These are phyloP conservation scores for Chionis minor DNA, from an alignment of 2,113 vertebrate genomes.

Conservation along the genomic window DNA sequence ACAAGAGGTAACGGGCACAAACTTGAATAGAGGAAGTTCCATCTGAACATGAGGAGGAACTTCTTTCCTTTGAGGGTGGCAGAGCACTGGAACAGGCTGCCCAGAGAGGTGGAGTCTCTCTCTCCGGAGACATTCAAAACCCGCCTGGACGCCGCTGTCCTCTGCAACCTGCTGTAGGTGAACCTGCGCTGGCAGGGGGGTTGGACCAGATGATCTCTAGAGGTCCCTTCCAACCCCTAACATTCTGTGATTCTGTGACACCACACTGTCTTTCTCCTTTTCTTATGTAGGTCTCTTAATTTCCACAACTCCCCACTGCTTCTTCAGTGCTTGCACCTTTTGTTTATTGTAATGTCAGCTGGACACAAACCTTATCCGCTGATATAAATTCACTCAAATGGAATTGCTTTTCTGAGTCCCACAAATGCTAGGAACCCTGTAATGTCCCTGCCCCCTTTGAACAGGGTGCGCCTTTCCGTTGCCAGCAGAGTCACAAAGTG, in stretches of 20 bases:
- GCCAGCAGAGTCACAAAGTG: not conserved
- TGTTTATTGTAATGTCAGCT: not conserved
- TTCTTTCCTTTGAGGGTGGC: too few relatives aligned
- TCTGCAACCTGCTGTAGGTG: too few relatives aligned
- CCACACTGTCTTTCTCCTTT: not conserved
- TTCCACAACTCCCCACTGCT: not conserved
- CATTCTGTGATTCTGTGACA: not conserved
- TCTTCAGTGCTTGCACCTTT: not conserved
- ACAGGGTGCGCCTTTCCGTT: not conserved
- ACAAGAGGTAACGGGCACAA: too few relatives aligned
- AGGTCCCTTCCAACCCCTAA: too few relatives aligned
- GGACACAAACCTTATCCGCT: not conserved
- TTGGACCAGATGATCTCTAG: too few relatives aligned
- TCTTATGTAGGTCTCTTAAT: not conserved
- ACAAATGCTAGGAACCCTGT: not conserved
- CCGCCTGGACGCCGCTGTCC: too few relatives aligned
- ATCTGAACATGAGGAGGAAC: too few relatives aligned
- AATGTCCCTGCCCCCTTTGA: not conserved
- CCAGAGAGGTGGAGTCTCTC: too few relatives aligned
- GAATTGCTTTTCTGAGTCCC: not conserved
- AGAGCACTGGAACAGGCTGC: too few relatives aligned
- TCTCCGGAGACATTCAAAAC: too few relatives aligned
- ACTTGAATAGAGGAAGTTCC: too few relatives aligned
- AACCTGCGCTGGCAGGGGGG: too few relatives aligned
- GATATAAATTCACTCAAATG: not conserved